Percentiles rank a stretch among this genome's conserved stretches.
Conservation (phyloP, 2,888 invertebrate species). For the Orthosia gracilis region DNA sequence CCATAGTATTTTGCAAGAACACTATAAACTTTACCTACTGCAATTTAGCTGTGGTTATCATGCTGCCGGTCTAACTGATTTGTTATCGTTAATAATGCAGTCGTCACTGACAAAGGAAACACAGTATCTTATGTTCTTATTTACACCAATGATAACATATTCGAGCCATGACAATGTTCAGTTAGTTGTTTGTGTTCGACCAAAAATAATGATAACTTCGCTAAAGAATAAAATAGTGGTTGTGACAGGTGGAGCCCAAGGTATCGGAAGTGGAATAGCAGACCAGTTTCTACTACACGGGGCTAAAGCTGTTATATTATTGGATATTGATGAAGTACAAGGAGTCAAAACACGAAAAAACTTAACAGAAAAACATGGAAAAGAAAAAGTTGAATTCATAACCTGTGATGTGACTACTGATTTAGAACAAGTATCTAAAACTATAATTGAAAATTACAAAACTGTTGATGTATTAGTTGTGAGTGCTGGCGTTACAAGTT, state of each 20-base stretch:
- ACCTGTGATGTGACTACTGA: constrained; percentile 69
- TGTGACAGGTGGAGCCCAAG: constrained; percentile 90
- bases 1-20: too few species aligned
- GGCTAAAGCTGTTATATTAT: constrained; percentile 61
- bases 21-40: background rate
- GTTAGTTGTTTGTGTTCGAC: background rate
- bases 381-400: constrained; percentile 56
- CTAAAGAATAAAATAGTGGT: constrained; percentile 70
- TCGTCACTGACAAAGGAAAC: background rate
- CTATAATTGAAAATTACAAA: constrained; percentile 40
- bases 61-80: background rate
- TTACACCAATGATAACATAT: constrained; percentile 6
- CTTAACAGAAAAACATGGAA: constrained; percentile 47
- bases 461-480: constrained; percentile 49
- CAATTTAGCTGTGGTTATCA: background rate
- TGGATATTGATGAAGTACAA: constrained; percentile 52
- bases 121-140: background rate
- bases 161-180: background rate
- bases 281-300: constrained; percentile 84
- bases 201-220: constrained; percentile 59
- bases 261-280: constrained; percentile 88
- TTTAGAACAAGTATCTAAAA: constrained; percentile 39
- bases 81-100: background rate
- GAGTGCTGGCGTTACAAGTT: constrained; percentile 34
- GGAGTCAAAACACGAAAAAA: constrained; percentile 33